These are phyloP conservation scores for Iselma pallidipennis DNA, from an alignment of 2,888 invertebrate species.

Conservation along the genomic window DNA sequence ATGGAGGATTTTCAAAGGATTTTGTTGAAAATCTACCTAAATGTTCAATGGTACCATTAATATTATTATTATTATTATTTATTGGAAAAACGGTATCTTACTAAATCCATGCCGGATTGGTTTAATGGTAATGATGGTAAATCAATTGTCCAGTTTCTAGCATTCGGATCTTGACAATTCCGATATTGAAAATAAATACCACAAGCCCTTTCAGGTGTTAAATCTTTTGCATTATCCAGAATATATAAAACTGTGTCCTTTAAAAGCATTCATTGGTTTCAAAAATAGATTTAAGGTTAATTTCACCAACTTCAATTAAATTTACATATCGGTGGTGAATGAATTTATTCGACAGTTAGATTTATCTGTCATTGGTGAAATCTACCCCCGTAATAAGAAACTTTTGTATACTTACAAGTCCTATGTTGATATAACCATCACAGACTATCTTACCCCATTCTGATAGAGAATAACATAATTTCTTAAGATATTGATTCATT, in stretches of 20 bases:
- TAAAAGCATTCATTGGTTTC: constrained; percentile 35
- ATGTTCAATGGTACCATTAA: constrained; percentile 55
- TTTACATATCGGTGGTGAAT: too few relatives aligned
- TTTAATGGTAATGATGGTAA: constrained; percentile 29
- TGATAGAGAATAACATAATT: constrained; percentile 34
- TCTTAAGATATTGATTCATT: constrained; percentile 31
- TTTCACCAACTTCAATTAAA: too few relatives aligned
- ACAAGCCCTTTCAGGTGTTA: constrained; percentile 62
- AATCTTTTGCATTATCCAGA: constrained; percentile 58
- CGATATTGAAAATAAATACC: constrained; percentile 60
- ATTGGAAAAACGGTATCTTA: constrained; percentile 22
- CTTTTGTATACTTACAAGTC: constrained; percentile 34
- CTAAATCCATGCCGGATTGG: constrained; percentile 3
- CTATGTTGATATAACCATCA: constrained; percentile 35
- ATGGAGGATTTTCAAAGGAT: constrained; percentile 60
- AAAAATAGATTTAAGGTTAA: too few relatives aligned
- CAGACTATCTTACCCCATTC: constrained; percentile 34
- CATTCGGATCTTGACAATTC: constrained; percentile 46
- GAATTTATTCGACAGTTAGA: too few relatives aligned
- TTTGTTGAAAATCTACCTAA: too few relatives aligned
- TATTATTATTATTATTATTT: too few relatives aligned
- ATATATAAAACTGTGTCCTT: constrained; percentile 68
- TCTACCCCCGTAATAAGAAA: background rate
- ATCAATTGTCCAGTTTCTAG: constrained; percentile 42
- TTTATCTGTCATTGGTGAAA: background rate